phyloP scores from a whole-genome alignment of 2,113 vertebrate species.

The Tautogolabrus adspersus region DNA sequence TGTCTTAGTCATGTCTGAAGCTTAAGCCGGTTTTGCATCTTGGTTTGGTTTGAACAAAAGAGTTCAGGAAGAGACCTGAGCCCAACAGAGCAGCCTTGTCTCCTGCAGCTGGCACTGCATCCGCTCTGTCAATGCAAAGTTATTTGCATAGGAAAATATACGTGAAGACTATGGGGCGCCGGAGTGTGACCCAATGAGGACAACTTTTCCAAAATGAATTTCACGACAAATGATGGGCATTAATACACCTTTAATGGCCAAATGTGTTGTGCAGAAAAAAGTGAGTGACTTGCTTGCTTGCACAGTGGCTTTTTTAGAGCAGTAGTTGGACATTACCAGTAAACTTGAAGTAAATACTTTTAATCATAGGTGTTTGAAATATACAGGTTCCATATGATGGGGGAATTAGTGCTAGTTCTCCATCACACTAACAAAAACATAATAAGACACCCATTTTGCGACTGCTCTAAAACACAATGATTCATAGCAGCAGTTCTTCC shows the following conservation, averaged over 20 bases:
- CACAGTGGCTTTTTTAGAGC: too few species aligned
- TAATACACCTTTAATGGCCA: not conserved
- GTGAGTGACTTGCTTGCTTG: too few species aligned
- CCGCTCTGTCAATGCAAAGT: conserved; percentile 77
- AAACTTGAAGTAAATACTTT: too few species aligned
- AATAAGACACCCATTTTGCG: not conserved
- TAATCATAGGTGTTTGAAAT: too few species aligned
- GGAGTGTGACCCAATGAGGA: not conserved
- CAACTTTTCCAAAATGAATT: conserved; percentile 9
- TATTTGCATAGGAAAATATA: conserved; percentile 83
- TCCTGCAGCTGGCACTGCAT: conserved; percentile 51
- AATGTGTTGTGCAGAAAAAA: not conserved
- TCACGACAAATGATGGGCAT: not conserved
- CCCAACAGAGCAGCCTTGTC: conserved; percentile 57
- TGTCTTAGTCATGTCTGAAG: not conserved
- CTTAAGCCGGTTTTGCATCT: conserved; percentile 71
- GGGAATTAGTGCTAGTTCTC: too few species aligned
- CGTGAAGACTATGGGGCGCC: conserved; percentile 14
- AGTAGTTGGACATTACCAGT: too few species aligned
- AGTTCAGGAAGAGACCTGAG: conserved; percentile 47
- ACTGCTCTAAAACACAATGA: not conserved
- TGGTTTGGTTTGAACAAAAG: conserved; percentile 62
- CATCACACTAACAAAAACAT: not conserved
- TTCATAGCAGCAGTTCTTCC: not conserved
- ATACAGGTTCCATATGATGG: too few species aligned